Evolutionary conservation across 2,888 invertebrate genomes (phyloP), one percentile per base, ranked within the genome.

Genomic region (Diarsia dahlii): DNA sequence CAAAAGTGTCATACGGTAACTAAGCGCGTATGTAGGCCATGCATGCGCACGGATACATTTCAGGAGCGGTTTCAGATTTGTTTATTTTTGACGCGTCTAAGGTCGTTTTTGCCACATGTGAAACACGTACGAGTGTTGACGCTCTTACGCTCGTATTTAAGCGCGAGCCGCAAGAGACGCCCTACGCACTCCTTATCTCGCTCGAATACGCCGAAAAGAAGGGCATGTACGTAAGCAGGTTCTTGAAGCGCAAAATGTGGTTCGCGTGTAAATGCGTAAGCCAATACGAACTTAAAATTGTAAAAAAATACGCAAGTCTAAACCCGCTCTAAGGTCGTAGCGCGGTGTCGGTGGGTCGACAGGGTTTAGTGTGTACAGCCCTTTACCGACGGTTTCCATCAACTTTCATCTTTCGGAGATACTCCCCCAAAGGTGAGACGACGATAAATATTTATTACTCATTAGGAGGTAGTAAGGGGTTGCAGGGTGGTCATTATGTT

Each of bases 401-500:
- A 67, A 48, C 54, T 66, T 66, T 52, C 69, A 82, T 83, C 64
- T 76, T 71, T 70, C 56, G 1, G 15, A 72, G 69, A 74, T 54
- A 39, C 74, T 54, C 68, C 62, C 74, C 66, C 58, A 45, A 62
- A 63, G 74, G 79, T 83, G 75, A 65, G 48, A 74, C 18, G 65
- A n/a, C 84, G 80, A 91, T 91, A 91, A 90, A 91, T 91, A 91
- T 91, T 91, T 91, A 91, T 89, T 86, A 88, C 88, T 91, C 89
- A 91, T 91, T 90, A 90, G 71, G 71, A 76, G 80, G 81, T 80
- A 86, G 70, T 77, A 78, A 69, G 68, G 72, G 81, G 81, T 76
- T 71, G 74, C 77, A 56, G 67, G 78, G 63, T 56, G 78, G 67
- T 73, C 75, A 78, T 71, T 72, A 79, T 82, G 76, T 84, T 82